Base-by-base conservation (phyloP, 2,797 vertebrate genomes). In the Tragopan temminckii region DNA sequence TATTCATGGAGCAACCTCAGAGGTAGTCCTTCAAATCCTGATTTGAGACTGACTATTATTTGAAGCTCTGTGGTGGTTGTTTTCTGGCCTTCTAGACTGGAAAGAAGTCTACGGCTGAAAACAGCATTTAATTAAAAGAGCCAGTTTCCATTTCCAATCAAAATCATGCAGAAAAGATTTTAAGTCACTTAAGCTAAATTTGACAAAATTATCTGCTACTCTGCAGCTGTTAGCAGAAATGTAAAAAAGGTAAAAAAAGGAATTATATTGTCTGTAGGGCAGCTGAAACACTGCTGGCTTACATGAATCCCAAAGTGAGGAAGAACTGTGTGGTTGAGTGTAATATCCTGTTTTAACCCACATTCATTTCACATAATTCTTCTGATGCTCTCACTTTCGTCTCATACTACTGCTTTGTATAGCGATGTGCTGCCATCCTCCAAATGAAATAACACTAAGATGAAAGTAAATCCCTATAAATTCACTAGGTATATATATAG, bases 41-140 rank as follows among this genome's bases (percentile, higher is more conserved):
- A 4, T 15, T 69, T 46, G 48, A 62, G 58, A 29, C 16, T 29
- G 27, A 11, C 18, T 24, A 9, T 64, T 20, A 14, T 71, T 82
- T 80, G 52, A 43, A 77, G 62, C 13, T 48, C 23, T 7, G 3
- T 1, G 0, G 13, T 27, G 1, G 3, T 38, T 62, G 23, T 57
- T 75, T 78, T 68, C 29, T 71, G n/a, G 17, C 52, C 20, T 38
- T 86, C 8, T 23, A 38, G 31, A 29, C 43, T 71, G 24, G 40
- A 81, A 52, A 36, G 31, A 52, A 58, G 17, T 58, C 42, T 25
- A 13, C 11, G 61, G 31, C 27, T 62, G 18, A 58, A 76, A 71
- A 48, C 4, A 40, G 74, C 2, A 17, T 46, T 76, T 74, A 55
- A 18, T 79, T 33, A 33, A 27, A 29, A 63, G 6, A 1, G 1